Percentiles rank a stretch among this genome's conserved stretches.
Evolutionary conservation across 1,140 invertebrate species (phyloP).

Genomic region (Zaprionus africanus): DNA sequence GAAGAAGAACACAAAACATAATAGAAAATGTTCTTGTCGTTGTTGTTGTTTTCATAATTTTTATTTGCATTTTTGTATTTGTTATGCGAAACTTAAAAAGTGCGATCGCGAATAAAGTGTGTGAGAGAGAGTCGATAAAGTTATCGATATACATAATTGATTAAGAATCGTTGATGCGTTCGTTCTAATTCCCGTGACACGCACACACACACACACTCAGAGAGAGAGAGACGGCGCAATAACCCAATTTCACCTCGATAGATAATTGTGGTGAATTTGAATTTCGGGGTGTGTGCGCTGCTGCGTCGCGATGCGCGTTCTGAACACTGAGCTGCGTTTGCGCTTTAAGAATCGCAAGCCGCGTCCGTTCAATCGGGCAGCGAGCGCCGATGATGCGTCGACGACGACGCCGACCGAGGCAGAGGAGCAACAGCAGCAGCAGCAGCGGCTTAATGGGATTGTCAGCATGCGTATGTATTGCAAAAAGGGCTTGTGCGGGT

Average conservation of each 20-base stretch:
- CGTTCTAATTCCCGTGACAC: constrained; percentile 54
- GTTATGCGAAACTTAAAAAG: constrained; percentile 11
- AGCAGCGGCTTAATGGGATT: constrained; percentile 37
- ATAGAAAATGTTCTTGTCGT: constrained; percentile 2
- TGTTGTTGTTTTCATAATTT: neutral
- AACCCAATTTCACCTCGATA: too few relatives aligned
- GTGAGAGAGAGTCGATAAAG: neutral
- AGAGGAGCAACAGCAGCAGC: constrained; percentile 11
- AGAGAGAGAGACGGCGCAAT: too few relatives aligned
- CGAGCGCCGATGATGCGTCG: constrained; percentile 73
- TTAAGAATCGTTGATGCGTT: constrained; percentile 69
- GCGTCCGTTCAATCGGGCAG: constrained; percentile 78
- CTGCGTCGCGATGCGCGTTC: constrained; percentile 60
- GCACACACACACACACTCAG: too few relatives aligned
- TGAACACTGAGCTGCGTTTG: constrained; percentile 74
- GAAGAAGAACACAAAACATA: neutral
- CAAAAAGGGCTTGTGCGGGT: neutral
- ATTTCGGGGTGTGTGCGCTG: neutral
- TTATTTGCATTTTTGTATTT: constrained; percentile 22
- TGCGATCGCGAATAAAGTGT: constrained; percentile 6
- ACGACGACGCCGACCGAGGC: constrained; percentile 12
- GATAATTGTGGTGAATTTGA: constrained; percentile 10
- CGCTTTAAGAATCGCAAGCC: constrained; percentile 80
- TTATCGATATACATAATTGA: constrained; percentile 16
- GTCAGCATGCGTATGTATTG: constrained; percentile 57